phyloP scores from a whole-genome alignment of 2,888 invertebrate species.

The Monochamus alternatus region DNA sequence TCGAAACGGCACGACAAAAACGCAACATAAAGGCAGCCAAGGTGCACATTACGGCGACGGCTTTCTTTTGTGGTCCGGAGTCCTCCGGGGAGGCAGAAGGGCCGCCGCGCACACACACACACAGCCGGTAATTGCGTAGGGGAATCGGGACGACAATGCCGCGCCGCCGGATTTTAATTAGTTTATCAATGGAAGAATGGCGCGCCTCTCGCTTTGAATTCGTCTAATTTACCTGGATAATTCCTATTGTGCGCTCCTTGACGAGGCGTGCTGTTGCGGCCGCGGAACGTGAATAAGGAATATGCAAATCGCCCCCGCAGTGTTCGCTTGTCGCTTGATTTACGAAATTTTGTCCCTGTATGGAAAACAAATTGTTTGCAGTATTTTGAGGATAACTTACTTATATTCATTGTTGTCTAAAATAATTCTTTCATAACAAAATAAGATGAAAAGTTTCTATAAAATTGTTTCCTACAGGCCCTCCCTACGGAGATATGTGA shows the following conservation, averaged over 20 bases:
- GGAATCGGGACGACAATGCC: slow-evolving; percentile 14
- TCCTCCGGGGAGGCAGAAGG: neutral
- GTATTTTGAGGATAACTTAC: too few relatives aligned
- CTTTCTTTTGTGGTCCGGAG: slow-evolving; percentile 22
- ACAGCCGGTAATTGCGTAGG: slow-evolving; percentile 4
- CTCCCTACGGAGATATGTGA: too few relatives aligned
- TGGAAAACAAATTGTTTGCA: too few relatives aligned
- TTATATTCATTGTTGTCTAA: too few relatives aligned
- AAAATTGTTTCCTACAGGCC: too few relatives aligned
- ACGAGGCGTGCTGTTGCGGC: neutral
- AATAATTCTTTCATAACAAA: too few relatives aligned
- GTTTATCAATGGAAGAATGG: slow-evolving; percentile 27
- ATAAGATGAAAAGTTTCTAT: too few relatives aligned
- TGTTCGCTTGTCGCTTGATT: too few relatives aligned
- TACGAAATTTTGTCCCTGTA: too few relatives aligned
- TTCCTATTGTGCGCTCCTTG: slow-evolving; percentile 4
- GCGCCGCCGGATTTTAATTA: slow-evolving; percentile 24
- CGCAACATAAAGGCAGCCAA: slow-evolving; percentile 25
- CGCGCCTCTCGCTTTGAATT: slow-evolving; percentile 9
- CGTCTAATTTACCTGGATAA: slow-evolving; percentile 27
- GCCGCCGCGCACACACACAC: neutral
- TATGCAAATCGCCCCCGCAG: too few relatives aligned
- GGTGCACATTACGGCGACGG: slow-evolving; percentile 27
- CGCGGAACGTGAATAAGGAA: too few relatives aligned
- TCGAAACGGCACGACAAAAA: slow-evolving; percentile 21